Conservation (phyloP, 2,888 invertebrate genomes). For the Phyllotreta cruciferae region DNA sequence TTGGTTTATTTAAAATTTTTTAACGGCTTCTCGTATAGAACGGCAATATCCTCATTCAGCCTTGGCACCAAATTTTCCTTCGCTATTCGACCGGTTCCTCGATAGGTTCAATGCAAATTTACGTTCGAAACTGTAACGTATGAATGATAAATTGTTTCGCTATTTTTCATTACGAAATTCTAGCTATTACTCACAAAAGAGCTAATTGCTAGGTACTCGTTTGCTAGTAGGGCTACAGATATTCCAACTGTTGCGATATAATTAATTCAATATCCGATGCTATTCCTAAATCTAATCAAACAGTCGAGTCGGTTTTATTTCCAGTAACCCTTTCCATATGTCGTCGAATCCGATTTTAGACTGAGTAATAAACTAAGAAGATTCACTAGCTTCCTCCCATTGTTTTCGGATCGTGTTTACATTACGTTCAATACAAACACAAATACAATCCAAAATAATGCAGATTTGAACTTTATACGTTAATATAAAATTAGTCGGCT, state of each 20-base stretch:
- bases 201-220: too few species aligned
- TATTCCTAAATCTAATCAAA: conserved; percentile 35
- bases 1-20: neutral
- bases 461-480: too few species aligned
- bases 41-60: conserved; percentile 33
- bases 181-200: too few species aligned
- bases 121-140: neutral
- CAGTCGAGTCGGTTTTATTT: conserved; percentile 37
- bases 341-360: conserved; percentile 17
- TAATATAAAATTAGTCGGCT: too few species aligned
- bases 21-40: conserved; percentile 17
- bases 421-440: too few species aligned
- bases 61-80: conserved; percentile 32
- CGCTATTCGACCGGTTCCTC: conserved; percentile 3
- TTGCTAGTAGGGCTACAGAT: too few species aligned
- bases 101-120: conserved; percentile 19
- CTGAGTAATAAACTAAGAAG: conserved; percentile 27
- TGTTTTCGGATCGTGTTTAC: conserved; percentile 18
- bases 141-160: too few species aligned
- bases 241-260: too few species aligned
- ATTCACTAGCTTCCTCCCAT: conserved; percentile 39
- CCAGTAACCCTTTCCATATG: conserved; percentile 42
- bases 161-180: too few species aligned
- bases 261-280: too few species aligned
- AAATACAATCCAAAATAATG: too few species aligned